phyloP scores from a whole-genome alignment of 1,140 invertebrate genomes.

The Hyles vespertilio region DNA sequence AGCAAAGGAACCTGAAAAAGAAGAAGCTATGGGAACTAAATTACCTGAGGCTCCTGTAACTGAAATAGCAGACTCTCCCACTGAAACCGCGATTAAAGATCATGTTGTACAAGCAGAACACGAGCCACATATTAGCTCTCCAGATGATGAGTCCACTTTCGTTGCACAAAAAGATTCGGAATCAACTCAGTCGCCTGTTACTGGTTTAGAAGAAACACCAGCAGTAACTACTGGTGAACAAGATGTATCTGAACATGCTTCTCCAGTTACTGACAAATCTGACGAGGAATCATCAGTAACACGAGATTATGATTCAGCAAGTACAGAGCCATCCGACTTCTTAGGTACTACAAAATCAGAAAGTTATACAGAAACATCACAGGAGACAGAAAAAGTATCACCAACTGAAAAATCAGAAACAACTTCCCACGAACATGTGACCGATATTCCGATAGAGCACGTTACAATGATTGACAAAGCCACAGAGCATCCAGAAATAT shows the following conservation, averaged over 20 bases:
- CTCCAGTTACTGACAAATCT: not conserved
- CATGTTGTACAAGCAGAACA: not conserved
- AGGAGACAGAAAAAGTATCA: not conserved
- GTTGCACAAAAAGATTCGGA: constrained; percentile 1
- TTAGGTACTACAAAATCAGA: not conserved
- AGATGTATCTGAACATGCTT: too few species aligned
- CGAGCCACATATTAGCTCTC: not conserved
- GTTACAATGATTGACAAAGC: not conserved
- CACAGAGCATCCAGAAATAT: not conserved
- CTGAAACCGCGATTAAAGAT: not conserved
- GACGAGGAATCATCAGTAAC: not conserved
- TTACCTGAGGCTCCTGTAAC: not conserved
- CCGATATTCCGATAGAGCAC: not conserved
- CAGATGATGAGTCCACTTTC: not conserved
- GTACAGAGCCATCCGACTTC: not conserved
- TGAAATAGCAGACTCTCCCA: not conserved
- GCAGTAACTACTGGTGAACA: too few species aligned
- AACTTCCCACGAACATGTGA: not conserved
- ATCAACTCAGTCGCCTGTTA: not conserved
- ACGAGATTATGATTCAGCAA: not conserved
- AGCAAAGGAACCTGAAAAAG: constrained; percentile 14
- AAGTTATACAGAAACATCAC: not conserved
- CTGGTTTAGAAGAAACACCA: too few species aligned
- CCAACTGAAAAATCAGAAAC: not conserved
- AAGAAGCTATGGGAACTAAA: constrained; percentile 16